Conservation (phyloP, 2,113 vertebrate species). For the Dasyornis broadbenti region DNA sequence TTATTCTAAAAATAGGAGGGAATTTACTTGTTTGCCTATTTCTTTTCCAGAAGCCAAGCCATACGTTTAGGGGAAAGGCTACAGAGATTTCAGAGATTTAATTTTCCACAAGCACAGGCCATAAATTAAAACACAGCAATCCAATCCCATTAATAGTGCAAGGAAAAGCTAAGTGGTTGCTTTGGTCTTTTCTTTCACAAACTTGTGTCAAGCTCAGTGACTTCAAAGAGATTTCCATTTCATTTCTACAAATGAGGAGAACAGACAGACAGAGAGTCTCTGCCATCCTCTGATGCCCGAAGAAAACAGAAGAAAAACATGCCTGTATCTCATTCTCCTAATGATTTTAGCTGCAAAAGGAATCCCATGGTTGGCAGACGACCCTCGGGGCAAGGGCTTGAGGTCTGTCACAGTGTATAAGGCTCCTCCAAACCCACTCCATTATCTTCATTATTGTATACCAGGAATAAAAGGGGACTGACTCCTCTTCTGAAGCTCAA, state of each 20-base stretch:
- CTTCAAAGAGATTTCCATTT: conserved; percentile 54
- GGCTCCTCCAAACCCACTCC: conserved; percentile 55
- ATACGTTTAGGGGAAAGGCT: neutral
- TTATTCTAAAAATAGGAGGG: conserved; percentile 1
- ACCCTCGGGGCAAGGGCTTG: conserved; percentile 32
- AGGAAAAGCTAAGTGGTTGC: conserved; percentile 33
- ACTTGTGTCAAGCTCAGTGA: conserved; percentile 18
- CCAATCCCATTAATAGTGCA: conserved; percentile 30
- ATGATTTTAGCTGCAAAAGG: conserved; percentile 54
- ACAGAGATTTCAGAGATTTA: conserved; percentile 29
- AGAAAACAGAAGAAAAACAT: conserved; percentile 44
- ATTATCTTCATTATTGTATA: conserved; percentile 68
- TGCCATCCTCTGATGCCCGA: conserved; percentile 26
- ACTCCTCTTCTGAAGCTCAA: conserved; percentile 51
- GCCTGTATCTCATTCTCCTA: conserved; percentile 40
- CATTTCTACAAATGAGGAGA: conserved; percentile 44
- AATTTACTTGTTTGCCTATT: neutral
- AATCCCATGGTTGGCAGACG: conserved; percentile 19
- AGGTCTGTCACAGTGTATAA: conserved; percentile 48
- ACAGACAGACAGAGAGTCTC: conserved; percentile 48
- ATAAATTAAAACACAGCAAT: conserved; percentile 38
- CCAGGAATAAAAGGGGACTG: conserved; percentile 63
- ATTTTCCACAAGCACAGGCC: conserved; percentile 22
- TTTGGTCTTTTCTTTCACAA: conserved; percentile 34
- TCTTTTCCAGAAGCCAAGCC: neutral